Percentiles rank a stretch among this genome's conserved stretches.
Conservation (phyloP, 2,888 invertebrate genomes). For the Troilus luridus region DNA sequence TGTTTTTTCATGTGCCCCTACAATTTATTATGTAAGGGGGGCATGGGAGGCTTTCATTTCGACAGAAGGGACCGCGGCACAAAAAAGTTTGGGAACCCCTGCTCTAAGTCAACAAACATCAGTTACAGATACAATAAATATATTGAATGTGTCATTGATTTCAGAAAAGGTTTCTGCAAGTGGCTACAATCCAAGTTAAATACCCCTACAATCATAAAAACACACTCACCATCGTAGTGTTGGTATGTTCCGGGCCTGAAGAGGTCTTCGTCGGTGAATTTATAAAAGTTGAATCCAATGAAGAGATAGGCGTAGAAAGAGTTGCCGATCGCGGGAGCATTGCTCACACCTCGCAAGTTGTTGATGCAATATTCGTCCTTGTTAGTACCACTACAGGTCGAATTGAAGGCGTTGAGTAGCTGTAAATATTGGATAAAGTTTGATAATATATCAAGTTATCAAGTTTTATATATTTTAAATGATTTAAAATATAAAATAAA, state of each 20-base stretch:
- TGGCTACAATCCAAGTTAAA: no score
- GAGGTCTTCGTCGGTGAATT: slow-evolving; percentile 53
- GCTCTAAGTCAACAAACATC: no score
- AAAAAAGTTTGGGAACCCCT: no score
- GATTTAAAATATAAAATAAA: no score
- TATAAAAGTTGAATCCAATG: slow-evolving; percentile 57
- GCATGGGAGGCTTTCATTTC: no score
- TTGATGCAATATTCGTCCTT: slow-evolving; percentile 27
- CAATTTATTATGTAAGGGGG: no score
- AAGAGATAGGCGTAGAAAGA: background rate
- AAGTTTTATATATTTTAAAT: no score
- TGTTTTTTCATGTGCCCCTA: no score
- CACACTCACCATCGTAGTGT: slow-evolving; percentile 52
- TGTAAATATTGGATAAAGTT: background rate
- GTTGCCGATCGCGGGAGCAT: slow-evolving; percentile 20
- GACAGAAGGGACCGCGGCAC: no score
- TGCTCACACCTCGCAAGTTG: background rate
- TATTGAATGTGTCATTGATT: no score
- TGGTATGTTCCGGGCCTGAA: slow-evolving; percentile 52
- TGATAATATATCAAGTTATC: background rate
- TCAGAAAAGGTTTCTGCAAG: no score
- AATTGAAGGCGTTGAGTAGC: slow-evolving; percentile 39
- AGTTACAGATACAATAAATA: no score
- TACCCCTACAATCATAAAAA: background rate
- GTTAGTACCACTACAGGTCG: slow-evolving; percentile 22